Percentiles rank a stretch among this genome's conserved stretches.
Conservation (phyloP, 2,797 vertebrate species). For the Peromyscus melanophrys region DNA sequence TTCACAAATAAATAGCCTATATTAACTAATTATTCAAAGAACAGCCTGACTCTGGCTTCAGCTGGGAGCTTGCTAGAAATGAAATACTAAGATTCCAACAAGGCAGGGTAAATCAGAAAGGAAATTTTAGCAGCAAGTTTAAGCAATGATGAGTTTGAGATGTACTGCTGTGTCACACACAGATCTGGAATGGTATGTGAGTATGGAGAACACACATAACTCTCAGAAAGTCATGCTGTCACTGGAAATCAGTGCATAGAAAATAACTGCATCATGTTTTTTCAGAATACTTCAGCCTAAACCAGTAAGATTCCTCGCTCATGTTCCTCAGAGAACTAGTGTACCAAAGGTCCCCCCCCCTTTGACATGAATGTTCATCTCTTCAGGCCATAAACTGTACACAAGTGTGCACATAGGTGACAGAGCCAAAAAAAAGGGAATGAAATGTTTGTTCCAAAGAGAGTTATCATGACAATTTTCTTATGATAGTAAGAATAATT, state of each 20-base stretch:
- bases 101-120: not conserved
- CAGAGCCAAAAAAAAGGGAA: not conserved
- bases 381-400: not conserved
- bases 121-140: not conserved
- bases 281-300: not conserved
- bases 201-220: not conserved
- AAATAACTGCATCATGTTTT: not conserved
- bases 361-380: not conserved
- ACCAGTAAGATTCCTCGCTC: not conserved
- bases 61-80: not conserved
- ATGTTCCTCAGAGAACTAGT: not conserved
- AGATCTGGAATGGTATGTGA: not conserved
- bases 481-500: conserved; percentile 1
- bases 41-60: not conserved
- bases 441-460: not conserved
- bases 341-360: not conserved
- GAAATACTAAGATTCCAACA: not conserved
- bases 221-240: not conserved
- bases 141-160: not conserved
- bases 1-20: not conserved
- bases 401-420: not conserved
- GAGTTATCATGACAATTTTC: not conserved
- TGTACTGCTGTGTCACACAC: not conserved
- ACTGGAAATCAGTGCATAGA: not conserved
- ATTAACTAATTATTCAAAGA: not conserved